Conservation (phyloP, 2,888 invertebrate genomes). For the Phymatocera aterrima region DNA sequence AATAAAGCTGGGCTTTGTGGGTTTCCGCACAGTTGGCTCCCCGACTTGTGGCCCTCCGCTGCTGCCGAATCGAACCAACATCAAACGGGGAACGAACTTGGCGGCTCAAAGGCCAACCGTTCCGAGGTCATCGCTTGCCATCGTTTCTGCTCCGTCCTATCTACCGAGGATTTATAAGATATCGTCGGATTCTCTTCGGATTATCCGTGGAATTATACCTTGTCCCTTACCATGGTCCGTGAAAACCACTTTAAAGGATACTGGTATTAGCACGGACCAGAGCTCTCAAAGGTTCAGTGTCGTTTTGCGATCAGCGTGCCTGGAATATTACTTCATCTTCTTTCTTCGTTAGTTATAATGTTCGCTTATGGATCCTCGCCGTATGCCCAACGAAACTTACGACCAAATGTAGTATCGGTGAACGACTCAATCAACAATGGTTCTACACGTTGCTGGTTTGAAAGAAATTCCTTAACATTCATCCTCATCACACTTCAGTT, state of each 20-base stretch:
- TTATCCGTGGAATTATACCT: slow-evolving; percentile 39
- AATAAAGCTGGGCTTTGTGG: slow-evolving; percentile 48
- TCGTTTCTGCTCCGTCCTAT: slow-evolving; percentile 19
- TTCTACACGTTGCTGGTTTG: neutral
- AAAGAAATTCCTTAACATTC: no score
- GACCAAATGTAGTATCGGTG: neutral
- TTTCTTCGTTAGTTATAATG: slow-evolving; percentile 7
- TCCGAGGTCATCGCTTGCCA: slow-evolving; percentile 44
- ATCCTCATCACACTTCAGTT: no score
- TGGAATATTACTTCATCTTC: slow-evolving; percentile 15
- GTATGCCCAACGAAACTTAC: neutral
- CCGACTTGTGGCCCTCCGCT: slow-evolving; percentile 47
- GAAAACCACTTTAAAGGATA: slow-evolving; percentile 33
- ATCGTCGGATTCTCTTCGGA: slow-evolving; percentile 33
- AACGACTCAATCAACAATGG: neutral
- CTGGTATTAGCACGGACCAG: slow-evolving; percentile 22
- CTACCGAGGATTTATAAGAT: slow-evolving; percentile 40
- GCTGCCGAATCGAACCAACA: slow-evolving; percentile 46
- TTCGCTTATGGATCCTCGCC: neutral
- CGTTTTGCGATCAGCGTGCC: neutral
- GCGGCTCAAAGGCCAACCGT: slow-evolving; percentile 42
- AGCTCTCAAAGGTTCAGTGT: slow-evolving; percentile 22
- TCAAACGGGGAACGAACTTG: slow-evolving; percentile 44
- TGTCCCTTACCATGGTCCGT: slow-evolving; percentile 22
- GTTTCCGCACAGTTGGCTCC: slow-evolving; percentile 48